Base-by-base conservation (phyloP, 2,888 invertebrate species). In the Spilosoma lubricipeda region DNA sequence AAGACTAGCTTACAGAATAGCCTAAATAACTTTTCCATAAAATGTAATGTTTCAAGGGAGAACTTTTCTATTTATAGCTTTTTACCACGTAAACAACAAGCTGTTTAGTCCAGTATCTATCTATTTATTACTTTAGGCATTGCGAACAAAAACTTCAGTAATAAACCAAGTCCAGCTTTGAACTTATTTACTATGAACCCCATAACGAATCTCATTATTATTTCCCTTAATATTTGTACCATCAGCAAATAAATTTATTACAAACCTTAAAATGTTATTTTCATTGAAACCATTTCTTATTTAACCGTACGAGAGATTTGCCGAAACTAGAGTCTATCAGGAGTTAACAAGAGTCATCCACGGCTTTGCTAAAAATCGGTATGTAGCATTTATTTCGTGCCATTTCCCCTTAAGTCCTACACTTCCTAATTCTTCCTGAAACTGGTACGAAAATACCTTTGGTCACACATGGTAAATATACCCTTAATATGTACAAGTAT, bases 51-150 rank as follows among this genome's bases (percentile, higher is more conserved):
- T 20, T 30, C 8, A 27, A 67, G 42, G 18, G 20, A 45, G 27
- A 30, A 67, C 15, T 42, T 67, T 67, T 15, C 20, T 45, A 45
- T 67, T 67, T 67, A 67, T 67, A 45, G 20, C 67, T 42, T 42
- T 42, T 42, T 23, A 15, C 15, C 27, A 1, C n/a, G 18, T 27
- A 27, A 45, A 67, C 45, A 67, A 67, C 18, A 67, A 42, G n/a
- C 39, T 67, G 67, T 45, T 27, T 45, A 27, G 48, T 66, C 42
- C 9, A 45, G 39, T 42, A 39, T 36, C 42, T 13, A 20, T 67
- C 15, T 15, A 27, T 67, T 30, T 45, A 67, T 67, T 30, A 9
- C 27, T 11, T 27, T n/a, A 59, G 11, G 27, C 8, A 27, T 45
- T 67, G 30, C 20, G 20, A 45, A 67, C 30, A 36, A 45, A 42